Evolutionary conservation across 2,888 invertebrate species (phyloP).

Genomic region (Phrixothrix hirtus): DNA sequence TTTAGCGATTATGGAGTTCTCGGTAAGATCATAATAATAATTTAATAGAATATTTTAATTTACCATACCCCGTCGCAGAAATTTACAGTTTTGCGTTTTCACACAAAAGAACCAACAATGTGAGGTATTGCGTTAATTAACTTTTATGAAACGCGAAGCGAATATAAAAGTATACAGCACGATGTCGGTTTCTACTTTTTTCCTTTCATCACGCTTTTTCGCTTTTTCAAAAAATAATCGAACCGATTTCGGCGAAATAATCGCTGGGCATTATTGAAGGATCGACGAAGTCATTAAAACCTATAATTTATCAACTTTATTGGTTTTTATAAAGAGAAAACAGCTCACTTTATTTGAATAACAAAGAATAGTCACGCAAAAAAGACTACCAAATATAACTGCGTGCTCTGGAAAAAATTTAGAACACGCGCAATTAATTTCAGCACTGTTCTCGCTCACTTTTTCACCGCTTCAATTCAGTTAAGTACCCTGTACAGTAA

Average conservation of each 20-base stretch:
- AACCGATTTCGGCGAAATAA: slow-evolving; percentile 34
- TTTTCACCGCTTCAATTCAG: slow-evolving; percentile 19
- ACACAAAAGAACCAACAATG: slow-evolving; percentile 22
- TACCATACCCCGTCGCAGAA: slow-evolving; percentile 20
- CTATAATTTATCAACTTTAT: slow-evolving; percentile 43
- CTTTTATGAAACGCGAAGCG: slow-evolving; percentile 21
- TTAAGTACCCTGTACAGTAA: slow-evolving; percentile 16
- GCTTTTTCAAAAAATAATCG: slow-evolving; percentile 5
- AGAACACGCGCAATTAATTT: slow-evolving; percentile 19
- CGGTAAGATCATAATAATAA: slow-evolving; percentile 28
- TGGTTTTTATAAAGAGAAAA: too few species aligned
- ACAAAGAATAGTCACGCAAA: slow-evolving; percentile 26
- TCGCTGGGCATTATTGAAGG: too few species aligned
- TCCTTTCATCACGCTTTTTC: slow-evolving; percentile 6
- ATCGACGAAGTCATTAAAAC: too few species aligned
- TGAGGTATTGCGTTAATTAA: slow-evolving; percentile 28
- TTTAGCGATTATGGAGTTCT: slow-evolving; percentile 29
- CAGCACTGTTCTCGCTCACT: slow-evolving; percentile 15
- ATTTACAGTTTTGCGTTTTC: slow-evolving; percentile 24
- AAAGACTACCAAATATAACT: slow-evolving; percentile 16
- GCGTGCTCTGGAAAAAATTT: slow-evolving; percentile 14
- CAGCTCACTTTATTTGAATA: too few species aligned
- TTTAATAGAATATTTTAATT: slow-evolving; percentile 29
- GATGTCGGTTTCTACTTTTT: slow-evolving; percentile 8
- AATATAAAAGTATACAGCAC: slow-evolving; percentile 19